phyloP scores from a whole-genome alignment of 2,888 invertebrate genomes.

The Leptopilina myrica region DNA sequence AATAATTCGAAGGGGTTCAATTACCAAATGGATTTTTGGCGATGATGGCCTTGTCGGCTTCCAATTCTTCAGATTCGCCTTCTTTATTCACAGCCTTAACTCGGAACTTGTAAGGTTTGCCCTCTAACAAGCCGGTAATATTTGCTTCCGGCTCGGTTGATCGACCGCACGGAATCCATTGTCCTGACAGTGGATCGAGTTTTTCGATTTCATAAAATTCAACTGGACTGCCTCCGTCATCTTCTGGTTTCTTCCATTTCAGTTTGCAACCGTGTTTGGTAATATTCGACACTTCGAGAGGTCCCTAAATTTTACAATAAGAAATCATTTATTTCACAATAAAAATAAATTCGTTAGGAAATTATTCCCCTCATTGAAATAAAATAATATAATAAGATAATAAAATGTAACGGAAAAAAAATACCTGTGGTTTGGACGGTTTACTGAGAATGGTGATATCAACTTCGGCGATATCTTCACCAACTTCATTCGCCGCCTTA shows the following conservation, averaged over 20 bases:
- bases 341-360: neutral
- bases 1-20: too few relatives aligned
- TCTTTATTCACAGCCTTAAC: constrained; percentile 99
- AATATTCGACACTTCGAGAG: constrained; percentile 91
- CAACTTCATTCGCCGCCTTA: constrained; percentile 93
- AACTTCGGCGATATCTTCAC: constrained; percentile 93
- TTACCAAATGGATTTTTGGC: constrained; percentile 99
- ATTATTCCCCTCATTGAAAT: neutral
- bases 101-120: constrained; percentile 98
- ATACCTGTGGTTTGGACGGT: constrained; percentile 84
- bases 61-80: constrained; percentile 97
- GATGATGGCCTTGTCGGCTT: constrained; percentile 94
- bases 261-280: constrained; percentile 95
- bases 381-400: neutral
- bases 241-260: constrained; percentile 95
- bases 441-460: constrained; percentile 92
- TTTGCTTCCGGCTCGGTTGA: constrained; percentile 91
- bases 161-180: constrained; percentile 95
- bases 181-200: constrained; percentile 92
- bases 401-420: neutral
- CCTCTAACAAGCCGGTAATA: constrained; percentile 90
- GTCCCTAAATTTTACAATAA: constrained; percentile 79
- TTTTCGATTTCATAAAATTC: constrained; percentile 98
- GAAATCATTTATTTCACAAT: neutral
- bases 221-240: constrained; percentile 96